Percentiles rank a stretch among this genome's conserved stretches.
Evolutionary conservation across 2,888 invertebrate species (phyloP).

Genomic region (Stegophylla sp.): DNA sequence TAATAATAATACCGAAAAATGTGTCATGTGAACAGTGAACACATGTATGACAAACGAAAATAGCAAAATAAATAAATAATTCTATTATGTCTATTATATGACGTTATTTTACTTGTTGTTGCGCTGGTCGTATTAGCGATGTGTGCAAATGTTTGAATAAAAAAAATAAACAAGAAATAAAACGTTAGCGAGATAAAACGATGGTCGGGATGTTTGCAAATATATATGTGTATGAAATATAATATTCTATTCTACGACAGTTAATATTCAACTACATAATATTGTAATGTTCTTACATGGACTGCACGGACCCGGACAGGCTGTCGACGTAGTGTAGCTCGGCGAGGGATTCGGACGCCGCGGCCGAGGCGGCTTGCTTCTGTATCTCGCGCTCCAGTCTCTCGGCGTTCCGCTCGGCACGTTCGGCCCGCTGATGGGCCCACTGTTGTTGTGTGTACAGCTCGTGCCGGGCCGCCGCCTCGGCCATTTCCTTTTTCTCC

Average conservation of each 20-base stretch:
- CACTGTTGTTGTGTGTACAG: constrained; percentile 61
- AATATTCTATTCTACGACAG: no score
- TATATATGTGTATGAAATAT: no score
- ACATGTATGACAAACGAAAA: background rate
- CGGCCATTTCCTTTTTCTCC: constrained; percentile 64
- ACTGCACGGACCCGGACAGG: constrained; percentile 72
- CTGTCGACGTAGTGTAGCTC: constrained; percentile 65
- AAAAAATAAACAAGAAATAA: no score
- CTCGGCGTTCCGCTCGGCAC: constrained; percentile 65
- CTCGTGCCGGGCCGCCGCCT: constrained; percentile 62
- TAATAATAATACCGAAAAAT: no score
- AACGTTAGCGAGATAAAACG: no score
- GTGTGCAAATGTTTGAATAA: no score
- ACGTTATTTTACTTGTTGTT: no score
- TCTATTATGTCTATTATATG: no score
- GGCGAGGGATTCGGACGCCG: constrained; percentile 63
- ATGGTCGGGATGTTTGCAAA: no score
- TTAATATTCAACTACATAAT: no score
- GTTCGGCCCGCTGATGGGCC: constrained; percentile 60
- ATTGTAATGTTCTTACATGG: constrained; percentile 66
- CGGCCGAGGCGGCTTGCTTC: constrained; percentile 67
- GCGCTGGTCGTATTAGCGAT: no score
- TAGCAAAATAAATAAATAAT: no score
- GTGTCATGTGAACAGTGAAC: background rate
- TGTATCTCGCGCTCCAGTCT: constrained; percentile 61